Percentiles rank a stretch among this genome's conserved stretches.
phyloP scores from a whole-genome alignment of 2,888 invertebrate species.

The Arrhopalites spinosus region DNA sequence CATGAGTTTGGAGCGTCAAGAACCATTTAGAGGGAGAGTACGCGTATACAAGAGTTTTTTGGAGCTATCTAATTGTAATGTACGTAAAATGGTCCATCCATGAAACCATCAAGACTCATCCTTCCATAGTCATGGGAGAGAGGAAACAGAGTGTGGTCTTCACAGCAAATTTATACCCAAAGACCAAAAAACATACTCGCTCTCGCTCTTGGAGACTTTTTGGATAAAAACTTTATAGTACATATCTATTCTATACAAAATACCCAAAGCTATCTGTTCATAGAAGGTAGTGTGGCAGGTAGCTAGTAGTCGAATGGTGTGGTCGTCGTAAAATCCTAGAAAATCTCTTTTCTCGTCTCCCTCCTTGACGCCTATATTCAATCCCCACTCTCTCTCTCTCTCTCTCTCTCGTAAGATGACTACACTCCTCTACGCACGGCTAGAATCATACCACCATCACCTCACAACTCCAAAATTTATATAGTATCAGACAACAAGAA shows the following conservation, averaged over 20 bases:
- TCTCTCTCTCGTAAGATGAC: too few species aligned
- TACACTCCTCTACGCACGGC: not conserved
- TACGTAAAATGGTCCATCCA: slow-evolving; percentile 41
- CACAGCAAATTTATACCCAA: slow-evolving; percentile 16
- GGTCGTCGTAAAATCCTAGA: slow-evolving; percentile 31
- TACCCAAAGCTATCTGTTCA: not conserved
- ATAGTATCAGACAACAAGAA: not conserved
- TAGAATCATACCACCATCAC: too few species aligned
- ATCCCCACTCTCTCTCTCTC: too few species aligned
- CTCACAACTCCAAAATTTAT: not conserved
- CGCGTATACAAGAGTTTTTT: slow-evolving; percentile 6
- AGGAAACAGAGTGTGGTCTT: slow-evolving; percentile 38
- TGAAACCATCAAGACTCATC: slow-evolving; percentile 24
- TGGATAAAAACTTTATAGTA: not conserved
- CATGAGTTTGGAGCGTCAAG: not conserved
- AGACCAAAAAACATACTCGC: not conserved
- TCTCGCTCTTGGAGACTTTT: slow-evolving; percentile 9
- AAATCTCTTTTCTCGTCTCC: slow-evolving; percentile 31
- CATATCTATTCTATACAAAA: not conserved
- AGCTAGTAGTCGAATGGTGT: not conserved
- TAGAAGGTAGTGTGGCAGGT: not conserved
- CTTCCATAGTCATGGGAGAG: slow-evolving; percentile 36
- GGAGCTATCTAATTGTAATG: slow-evolving; percentile 39
- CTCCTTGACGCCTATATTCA: slow-evolving; percentile 45
- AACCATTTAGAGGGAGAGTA: not conserved